Conservation (phyloP, 1,140 invertebrate genomes). For the Platorchestia sp. region DNA sequence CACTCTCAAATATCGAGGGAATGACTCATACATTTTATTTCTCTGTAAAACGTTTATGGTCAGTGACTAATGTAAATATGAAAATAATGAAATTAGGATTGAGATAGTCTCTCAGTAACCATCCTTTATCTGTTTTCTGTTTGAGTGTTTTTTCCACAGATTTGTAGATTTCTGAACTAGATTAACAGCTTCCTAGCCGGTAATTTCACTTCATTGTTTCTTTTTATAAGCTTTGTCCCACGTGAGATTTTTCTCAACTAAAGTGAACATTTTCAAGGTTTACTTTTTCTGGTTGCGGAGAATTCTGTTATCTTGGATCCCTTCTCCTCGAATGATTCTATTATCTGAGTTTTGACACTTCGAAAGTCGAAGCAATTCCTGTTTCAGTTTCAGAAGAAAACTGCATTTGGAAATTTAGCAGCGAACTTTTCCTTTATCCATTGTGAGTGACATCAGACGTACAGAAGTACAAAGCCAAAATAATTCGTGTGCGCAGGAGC, state of each 20-base stretch:
- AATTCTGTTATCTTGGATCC: neutral
- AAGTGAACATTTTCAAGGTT: too few relatives aligned
- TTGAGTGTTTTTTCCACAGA: too few relatives aligned
- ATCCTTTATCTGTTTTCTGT: too few relatives aligned
- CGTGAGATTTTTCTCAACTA: neutral
- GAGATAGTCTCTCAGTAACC: too few relatives aligned
- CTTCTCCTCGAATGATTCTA: neutral
- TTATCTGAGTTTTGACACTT: neutral
- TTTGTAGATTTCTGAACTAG: too few relatives aligned
- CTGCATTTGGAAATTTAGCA: neutral
- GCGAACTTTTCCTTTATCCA: neutral
- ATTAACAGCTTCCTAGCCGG: too few relatives aligned
- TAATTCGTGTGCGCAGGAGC: neutral
- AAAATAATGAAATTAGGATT: too few relatives aligned
- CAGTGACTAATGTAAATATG: too few relatives aligned
- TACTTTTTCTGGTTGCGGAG: too few relatives aligned
- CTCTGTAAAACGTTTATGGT: too few relatives aligned
- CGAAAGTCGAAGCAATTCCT: neutral
- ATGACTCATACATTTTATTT: too few relatives aligned
- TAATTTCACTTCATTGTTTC: neutral
- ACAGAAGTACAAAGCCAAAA: neutral
- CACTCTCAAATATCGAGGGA: too few relatives aligned
- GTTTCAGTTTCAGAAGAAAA: neutral
- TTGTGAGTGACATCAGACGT: neutral
- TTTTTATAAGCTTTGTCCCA: neutral